Percentiles rank a stretch among this genome's conserved stretches.
These are phyloP conservation scores for Urophycis tenuis DNA, from an alignment of 2,797 vertebrate genomes.

Conservation along the genomic window DNA sequence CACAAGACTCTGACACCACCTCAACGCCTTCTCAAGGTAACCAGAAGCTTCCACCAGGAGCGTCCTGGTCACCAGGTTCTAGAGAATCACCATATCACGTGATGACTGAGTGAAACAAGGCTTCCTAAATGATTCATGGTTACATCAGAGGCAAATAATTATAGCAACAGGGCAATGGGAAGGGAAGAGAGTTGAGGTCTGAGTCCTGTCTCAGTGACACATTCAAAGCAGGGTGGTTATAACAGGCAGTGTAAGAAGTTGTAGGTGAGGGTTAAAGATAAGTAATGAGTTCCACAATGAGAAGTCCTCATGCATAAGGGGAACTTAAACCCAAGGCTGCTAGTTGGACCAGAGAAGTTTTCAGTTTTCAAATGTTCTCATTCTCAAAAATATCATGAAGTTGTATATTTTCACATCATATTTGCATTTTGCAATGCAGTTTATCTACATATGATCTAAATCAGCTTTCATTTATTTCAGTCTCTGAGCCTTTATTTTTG, in stretches of 20 bases:
- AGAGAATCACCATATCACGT: not conserved
- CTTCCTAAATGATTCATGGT: not conserved
- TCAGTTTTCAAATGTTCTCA: too few relatives aligned
- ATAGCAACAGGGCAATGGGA: not conserved
- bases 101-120: not conserved
- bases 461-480: not conserved
- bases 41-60: not conserved
- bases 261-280: not conserved
- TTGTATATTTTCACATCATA: not conserved
- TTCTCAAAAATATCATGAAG: too few relatives aligned
- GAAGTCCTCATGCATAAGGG: not conserved
- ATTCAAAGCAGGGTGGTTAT: not conserved
- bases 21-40: not conserved
- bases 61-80: not conserved
- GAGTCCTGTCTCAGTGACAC: not conserved
- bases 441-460: not conserved
- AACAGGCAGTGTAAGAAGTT: not conserved
- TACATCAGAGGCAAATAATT: not conserved
- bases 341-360: not conserved
- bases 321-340: not conserved
- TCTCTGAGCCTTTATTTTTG: not conserved
- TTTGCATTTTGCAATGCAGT: not conserved
- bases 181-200: not conserved
- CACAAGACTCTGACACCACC: not conserved
- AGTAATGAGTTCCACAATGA: not conserved